These are phyloP conservation scores for Daktulosphaira vitifoliae DNA, from an alignment of 1,140 invertebrate genomes.

Conservation along the genomic window DNA sequence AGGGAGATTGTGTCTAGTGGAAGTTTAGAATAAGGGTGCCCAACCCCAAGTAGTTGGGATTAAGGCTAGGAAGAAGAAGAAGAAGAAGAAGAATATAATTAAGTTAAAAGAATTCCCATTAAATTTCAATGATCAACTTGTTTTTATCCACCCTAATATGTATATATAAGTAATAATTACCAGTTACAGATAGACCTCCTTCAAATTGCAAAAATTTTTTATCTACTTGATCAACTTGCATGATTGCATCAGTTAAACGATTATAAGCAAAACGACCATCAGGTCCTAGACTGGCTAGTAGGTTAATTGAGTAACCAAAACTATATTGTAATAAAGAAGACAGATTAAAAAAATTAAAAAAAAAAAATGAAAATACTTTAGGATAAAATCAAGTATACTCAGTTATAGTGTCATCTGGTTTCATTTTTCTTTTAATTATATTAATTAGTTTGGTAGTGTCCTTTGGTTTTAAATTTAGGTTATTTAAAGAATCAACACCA, in stretches of 20 bases:
- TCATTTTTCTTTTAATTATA: slow-evolving; percentile 16
- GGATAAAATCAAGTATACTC: slow-evolving; percentile 1
- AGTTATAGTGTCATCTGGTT: slow-evolving; percentile 4
- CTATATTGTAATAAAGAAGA: slow-evolving; percentile 45
- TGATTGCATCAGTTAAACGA: slow-evolving; percentile 79
- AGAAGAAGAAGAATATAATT: too few species aligned
- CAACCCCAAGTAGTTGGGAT: too few species aligned
- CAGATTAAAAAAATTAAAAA: not conserved
- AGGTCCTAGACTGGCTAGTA: slow-evolving; percentile 58
- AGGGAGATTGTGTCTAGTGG: too few species aligned
- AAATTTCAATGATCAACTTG: too few species aligned
- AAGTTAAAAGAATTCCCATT: too few species aligned
- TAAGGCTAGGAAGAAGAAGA: too few species aligned
- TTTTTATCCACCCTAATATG: too few species aligned
- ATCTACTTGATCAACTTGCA: slow-evolving; percentile 92
- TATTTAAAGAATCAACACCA: not conserved
- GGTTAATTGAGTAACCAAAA: slow-evolving; percentile 73
- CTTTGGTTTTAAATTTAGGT: slow-evolving; percentile 23
- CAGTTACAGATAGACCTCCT: slow-evolving; percentile 58
- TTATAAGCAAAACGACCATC: slow-evolving; percentile 64
- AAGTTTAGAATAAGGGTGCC: too few species aligned
- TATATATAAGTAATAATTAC: slow-evolving; percentile 34
- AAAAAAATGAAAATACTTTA: too few species aligned
- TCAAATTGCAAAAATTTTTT: slow-evolving; percentile 83
- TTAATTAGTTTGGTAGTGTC: slow-evolving; percentile 17